Evolutionary conservation across 2,888 invertebrate genomes (phyloP).

Genomic region (Pristionchus exspectatus): DNA sequence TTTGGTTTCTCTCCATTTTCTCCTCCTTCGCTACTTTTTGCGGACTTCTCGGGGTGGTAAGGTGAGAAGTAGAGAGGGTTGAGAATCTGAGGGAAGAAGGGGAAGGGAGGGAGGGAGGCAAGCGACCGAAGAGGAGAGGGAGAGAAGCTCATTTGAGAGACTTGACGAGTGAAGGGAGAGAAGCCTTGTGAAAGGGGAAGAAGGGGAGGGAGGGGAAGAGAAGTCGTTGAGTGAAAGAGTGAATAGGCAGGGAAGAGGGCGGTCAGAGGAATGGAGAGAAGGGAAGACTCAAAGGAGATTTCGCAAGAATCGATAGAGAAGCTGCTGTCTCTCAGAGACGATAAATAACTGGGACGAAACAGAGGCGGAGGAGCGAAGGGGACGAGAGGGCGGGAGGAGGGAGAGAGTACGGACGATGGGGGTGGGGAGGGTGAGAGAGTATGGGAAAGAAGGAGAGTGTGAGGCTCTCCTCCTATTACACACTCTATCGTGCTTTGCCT

Average conservation of each 20-base stretch:
- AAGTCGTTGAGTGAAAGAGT: not conserved
- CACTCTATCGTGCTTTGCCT: not conserved
- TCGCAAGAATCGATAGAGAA: slow-evolving; percentile 46
- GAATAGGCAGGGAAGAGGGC: slow-evolving; percentile 10
- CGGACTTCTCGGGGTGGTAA: not conserved
- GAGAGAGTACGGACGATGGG: not conserved
- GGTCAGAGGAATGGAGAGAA: slow-evolving; percentile 39
- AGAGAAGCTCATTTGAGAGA: slow-evolving; percentile 27
- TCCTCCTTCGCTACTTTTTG: slow-evolving; percentile 46
- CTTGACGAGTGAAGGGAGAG: slow-evolving; percentile 19
- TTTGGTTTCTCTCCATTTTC: slow-evolving; percentile 43
- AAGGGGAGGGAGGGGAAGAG: slow-evolving; percentile 2
- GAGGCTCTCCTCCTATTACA: slow-evolving; percentile 14
- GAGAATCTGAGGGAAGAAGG: slow-evolving; percentile 28
- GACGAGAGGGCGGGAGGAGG: slow-evolving; percentile 21
- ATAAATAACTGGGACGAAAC: slow-evolving; percentile 29
- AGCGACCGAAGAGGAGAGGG: not conserved
- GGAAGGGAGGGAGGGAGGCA: not conserved
- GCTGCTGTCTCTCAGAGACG: not conserved
- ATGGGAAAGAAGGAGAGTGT: not conserved
- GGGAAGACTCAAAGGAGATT: slow-evolving; percentile 6
- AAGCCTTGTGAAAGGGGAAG: not conserved
- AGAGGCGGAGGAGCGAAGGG: not conserved
- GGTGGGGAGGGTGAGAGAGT: not conserved
- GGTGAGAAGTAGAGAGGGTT: slow-evolving; percentile 23